These are phyloP conservation scores for Ophion ellenae DNA, from an alignment of 2,888 invertebrate genomes.

Conservation along the genomic window DNA sequence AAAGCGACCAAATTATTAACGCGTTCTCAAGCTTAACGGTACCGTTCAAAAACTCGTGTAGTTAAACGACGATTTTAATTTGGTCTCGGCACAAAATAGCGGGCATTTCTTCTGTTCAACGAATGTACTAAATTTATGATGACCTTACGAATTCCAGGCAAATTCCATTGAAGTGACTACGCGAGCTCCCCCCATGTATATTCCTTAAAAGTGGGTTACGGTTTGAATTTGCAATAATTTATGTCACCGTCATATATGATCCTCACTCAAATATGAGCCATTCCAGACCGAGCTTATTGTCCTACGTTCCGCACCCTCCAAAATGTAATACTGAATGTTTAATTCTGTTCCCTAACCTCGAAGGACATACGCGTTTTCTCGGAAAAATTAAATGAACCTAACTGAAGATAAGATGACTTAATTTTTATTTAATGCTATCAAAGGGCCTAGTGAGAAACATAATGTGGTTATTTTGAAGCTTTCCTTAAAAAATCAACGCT, in stretches of 20 bases:
- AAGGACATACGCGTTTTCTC: no score
- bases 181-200: slow-evolving; percentile 33
- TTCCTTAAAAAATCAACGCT: no score
- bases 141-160: slow-evolving; percentile 59
- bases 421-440: no score
- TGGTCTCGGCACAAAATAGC: background rate
- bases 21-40: background rate
- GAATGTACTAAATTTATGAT: slow-evolving; percentile 50
- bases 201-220: slow-evolving; percentile 61
- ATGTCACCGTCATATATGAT: slow-evolving; percentile 8
- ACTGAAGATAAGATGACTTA: no score
- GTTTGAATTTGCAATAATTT: slow-evolving; percentile 46
- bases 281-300: background rate
- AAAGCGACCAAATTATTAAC: background rate
- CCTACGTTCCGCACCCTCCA: no score
- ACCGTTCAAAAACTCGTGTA: no score
- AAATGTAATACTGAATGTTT: no score
- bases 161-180: slow-evolving; percentile 14
- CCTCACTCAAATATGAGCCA: background rate
- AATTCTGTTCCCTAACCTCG: no score
- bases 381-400: no score
- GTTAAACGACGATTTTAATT: background rate
- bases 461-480: no score
- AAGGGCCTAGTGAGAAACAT: no score
- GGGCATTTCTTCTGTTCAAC: slow-evolving; percentile 35